Percentiles rank a stretch among this genome's conserved stretches.
phyloP scores from a whole-genome alignment of 2,113 vertebrate genomes.

The Acrocephalus kingi region DNA sequence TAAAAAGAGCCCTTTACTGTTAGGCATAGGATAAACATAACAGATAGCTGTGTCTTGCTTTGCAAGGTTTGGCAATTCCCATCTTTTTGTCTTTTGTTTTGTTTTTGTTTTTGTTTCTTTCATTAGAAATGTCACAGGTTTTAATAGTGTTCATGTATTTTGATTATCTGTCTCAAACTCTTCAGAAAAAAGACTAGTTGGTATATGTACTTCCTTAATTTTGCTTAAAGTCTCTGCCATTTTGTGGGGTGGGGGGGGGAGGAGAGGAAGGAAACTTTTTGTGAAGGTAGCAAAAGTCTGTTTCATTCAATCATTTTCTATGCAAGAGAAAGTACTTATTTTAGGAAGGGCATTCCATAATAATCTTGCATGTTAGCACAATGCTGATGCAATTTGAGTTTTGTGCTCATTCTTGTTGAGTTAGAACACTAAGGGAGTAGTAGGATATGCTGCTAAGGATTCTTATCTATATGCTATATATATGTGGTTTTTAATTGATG shows the following conservation, averaged over 20 bases:
- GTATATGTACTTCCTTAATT: not conserved
- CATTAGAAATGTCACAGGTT: not conserved
- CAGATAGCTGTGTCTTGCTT: not conserved
- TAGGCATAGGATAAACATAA: not conserved
- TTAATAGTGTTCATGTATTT: not conserved
- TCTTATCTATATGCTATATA: not conserved
- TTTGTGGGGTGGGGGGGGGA: rapidly evolving
- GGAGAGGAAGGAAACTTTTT: not conserved
- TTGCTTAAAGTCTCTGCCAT: not conserved
- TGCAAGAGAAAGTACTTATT: not conserved
- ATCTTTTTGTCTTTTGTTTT: not conserved
- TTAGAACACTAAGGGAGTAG: not conserved
- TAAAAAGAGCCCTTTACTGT: not conserved
- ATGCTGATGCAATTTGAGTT: not conserved
- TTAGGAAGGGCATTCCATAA: not conserved
- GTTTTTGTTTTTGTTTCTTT: too few relatives aligned
- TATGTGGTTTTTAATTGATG: not conserved
- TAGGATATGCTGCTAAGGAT: not conserved
- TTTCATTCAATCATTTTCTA: not conserved
- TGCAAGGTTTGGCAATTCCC: not conserved
- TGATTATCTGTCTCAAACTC: not conserved
- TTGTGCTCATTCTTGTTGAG: not conserved
- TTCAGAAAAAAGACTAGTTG: not conserved
- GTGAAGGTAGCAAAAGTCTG: not conserved
- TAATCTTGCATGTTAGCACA: not conserved